Percentiles rank a stretch among this genome's conserved stretches.
These are phyloP conservation scores for Gisinianus flammeolus DNA, from an alignment of 2,888 invertebrate genomes.

Conservation along the genomic window DNA sequence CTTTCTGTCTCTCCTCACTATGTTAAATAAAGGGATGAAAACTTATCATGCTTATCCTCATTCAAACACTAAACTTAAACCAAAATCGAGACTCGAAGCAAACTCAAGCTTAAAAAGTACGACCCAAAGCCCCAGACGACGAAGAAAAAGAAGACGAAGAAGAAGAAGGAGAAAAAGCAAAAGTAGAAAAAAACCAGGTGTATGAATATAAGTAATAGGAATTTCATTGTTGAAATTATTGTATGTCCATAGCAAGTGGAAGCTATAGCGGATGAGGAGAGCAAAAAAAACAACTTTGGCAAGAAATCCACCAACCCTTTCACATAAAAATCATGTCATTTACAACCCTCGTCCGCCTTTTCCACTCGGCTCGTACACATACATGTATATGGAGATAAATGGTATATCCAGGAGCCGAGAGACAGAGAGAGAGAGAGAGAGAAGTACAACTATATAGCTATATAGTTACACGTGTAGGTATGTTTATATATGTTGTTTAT, in stretches of 20 bases:
- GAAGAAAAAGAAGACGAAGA: neutral
- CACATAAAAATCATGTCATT: conserved; percentile 9
- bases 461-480: neutral
- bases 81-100: too few relatives aligned
- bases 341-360: conserved; percentile 15
- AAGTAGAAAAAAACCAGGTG: neutral
- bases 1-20: neutral
- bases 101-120: too few relatives aligned
- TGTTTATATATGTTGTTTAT: neutral
- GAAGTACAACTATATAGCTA: too few relatives aligned
- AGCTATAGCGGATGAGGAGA: neutral
- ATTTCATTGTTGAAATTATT: neutral
- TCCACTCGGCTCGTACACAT: neutral
- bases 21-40: neutral
- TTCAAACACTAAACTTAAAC: neutral
- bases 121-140: too few relatives aligned
- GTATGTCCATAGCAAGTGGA: neutral
- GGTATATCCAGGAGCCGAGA: too few relatives aligned
- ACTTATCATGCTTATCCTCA: neutral
- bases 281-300: neutral
- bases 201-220: neutral
- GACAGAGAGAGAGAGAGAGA: too few relatives aligned
- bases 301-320: neutral
- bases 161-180: neutral
- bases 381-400: neutral